Percentiles rank a stretch among this genome's conserved stretches.
These are phyloP conservation scores for Dissostichus mawsoni DNA, from an alignment of 2,113 vertebrate species.

Conservation along the genomic window DNA sequence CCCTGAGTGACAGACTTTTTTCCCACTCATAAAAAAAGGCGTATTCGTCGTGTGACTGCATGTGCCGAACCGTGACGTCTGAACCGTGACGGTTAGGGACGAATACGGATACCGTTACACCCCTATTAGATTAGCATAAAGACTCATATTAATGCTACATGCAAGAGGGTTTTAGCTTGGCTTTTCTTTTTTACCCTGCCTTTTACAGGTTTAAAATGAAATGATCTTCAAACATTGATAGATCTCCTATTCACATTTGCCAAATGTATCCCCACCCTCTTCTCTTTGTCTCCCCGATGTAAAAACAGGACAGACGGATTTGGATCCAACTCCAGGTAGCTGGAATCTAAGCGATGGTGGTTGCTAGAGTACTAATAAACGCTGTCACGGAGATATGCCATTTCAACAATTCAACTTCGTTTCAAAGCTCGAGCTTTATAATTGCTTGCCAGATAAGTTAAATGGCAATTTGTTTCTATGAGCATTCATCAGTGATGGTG, in stretches of 20 bases:
- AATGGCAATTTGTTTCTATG: slow-evolving; percentile 14
- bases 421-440: slow-evolving; percentile 15
- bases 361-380: slow-evolving; percentile 18
- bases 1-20: too few relatives aligned
- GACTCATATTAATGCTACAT: too few relatives aligned
- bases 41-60: too few relatives aligned
- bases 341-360: slow-evolving; percentile 2
- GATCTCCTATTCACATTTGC: too few relatives aligned
- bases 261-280: too few relatives aligned
- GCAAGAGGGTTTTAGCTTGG: too few relatives aligned
- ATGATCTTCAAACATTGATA: background rate
- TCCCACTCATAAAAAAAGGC: too few relatives aligned
- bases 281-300: background rate
- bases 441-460: slow-evolving; percentile 25
- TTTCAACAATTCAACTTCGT: slow-evolving; percentile 17
- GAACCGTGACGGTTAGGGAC: too few relatives aligned
- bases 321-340: background rate
- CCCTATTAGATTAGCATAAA: too few relatives aligned
- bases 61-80: too few relatives aligned
- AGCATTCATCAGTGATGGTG: slow-evolving; percentile 10
- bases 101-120: too few relatives aligned
- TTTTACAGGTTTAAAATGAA: background rate
- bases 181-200: too few relatives aligned
- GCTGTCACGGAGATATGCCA: slow-evolving; percentile 18
- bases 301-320: background rate